Evolutionary conservation across 2,113 vertebrate species (phyloP), one percentile per base, ranked within the genome.

Genomic region (Siniperca chuatsi): DNA sequence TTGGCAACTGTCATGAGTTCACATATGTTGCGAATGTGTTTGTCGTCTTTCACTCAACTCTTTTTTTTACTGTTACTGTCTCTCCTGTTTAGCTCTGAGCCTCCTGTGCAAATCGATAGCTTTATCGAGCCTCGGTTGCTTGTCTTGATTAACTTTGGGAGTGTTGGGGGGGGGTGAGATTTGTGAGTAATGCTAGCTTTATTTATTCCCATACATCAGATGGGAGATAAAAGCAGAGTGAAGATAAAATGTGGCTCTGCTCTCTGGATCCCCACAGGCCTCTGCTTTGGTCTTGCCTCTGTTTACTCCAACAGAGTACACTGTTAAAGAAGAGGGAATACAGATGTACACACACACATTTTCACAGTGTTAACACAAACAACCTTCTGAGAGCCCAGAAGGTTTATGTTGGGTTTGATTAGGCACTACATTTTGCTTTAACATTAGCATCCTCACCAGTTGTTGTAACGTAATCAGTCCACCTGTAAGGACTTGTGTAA

Each of bases 121-220:
- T 64, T 16, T 5, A 23, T 60, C 8, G 9, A 66, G 67, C 35
- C 64, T 52, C 33, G 0, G 57, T 1, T 25, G 40, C 60, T 72
- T n/a, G 72, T 73, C 46, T 55, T 40, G 40, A 72, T 81, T 66
- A 76, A 71, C 70, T 71, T 42, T 69, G 20, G 35, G 66, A 35
- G n/a, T 62, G 54, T 75, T 75, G n/a, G n/a, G n/a, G n/a, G n/a
- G 0, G 10, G 6, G 8, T 8, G 69, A 33, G 46, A 25, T 57
- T 25, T 21, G 58, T 50, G 48, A 23, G 23, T 68, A 61, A 67
- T 46, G 55, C 54, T 4, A 35, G 29, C 50, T 74, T 82, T 82
- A 79, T 75, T 79, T 80, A 70, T 61, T 70, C 85, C 68, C 69
- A 54, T 20, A 7, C n/a, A 67, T 65, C 85, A 83, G 80, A 29